Base-by-base conservation (phyloP, 2,113 vertebrate species). In the Tilapia sparmanii region DNA sequence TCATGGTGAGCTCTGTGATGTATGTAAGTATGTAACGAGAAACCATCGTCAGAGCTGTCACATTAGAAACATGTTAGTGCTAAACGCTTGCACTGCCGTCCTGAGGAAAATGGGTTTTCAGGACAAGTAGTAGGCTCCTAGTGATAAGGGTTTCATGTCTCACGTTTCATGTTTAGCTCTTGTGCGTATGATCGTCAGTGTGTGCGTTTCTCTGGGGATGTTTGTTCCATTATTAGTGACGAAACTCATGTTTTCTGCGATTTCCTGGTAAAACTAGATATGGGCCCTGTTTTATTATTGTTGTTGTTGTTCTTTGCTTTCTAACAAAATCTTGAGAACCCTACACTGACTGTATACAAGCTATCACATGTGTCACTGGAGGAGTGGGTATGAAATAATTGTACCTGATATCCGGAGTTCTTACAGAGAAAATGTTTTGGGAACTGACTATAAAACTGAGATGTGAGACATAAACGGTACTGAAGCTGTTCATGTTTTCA, bases 71-170 rank as follows among this genome's bases (percentile, higher is more conserved):
- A 63, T 5, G 11, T 47, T 47, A 63, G 54, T 3, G 7, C 61
- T 57, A 63, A 93, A 84, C 57, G 82, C 80, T 68, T 87, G 86
- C 79, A 53, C n/a, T 89, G 59, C 59, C 10, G 9, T 83, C 53
- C 84, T 53, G 35, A 80, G 26, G 57, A 90, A 93, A 93, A 87
- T 92, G 66, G 82, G 79, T 90, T 94, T 92, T 89, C 84, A 83
- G 90, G 90, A 63, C 90, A 89, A 88, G 82, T 83, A 26, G 73
- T 52, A 78, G 16, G 73, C 73, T 52, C 73, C 16, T n/a, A 31
- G 61, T 87, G 84, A 87, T 82, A 82, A 18, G 45, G 40, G 73
- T 68, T 68, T 68, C 33, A 6, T 68, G 31, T 76, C 83, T 83
- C 63, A 54, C 66, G 53, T 90, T 81, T 84, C 59, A 33, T 63